These are phyloP conservation scores for Siderastrea siderea DNA, from an alignment of 92 coral and sea anemone species.

Conservation along the genomic window DNA sequence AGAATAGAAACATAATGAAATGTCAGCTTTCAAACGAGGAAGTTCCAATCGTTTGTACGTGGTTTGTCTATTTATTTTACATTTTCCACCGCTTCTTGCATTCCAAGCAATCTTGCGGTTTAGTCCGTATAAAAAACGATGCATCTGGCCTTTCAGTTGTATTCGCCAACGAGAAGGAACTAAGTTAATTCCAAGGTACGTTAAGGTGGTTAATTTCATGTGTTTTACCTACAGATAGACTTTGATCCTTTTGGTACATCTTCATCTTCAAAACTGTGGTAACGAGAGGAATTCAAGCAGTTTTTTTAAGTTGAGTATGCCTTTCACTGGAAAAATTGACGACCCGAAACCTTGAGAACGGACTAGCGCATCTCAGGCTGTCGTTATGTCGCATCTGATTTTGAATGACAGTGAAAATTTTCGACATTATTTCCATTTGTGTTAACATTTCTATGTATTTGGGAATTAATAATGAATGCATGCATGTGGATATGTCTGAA, in stretches of 20 bases:
- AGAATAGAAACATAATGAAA: not conserved
- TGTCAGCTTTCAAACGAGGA: not conserved
- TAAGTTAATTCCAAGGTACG: not conserved
- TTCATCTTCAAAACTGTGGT: too few species aligned
- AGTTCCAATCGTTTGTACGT: not conserved
- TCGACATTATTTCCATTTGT: too few species aligned
- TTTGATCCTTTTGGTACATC: not conserved
- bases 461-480: too few species aligned
- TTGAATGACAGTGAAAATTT: too few species aligned
- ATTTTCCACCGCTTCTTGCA: not conserved
- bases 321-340: too few species aligned
- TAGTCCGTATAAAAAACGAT: not conserved
- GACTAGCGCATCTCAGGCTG: too few species aligned
- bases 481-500: too few species aligned
- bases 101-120: constrained; percentile 18
- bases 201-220: not conserved
- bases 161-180: not conserved
- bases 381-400: too few species aligned
- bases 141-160: not conserved
- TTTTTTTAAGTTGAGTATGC: too few species aligned
- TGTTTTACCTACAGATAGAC: not conserved
- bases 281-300: too few species aligned
- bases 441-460: too few species aligned
- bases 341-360: too few species aligned
- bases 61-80: not conserved